Base-by-base conservation (phyloP, 1,140 invertebrate species). In the Lanistes nyassanus region DNA sequence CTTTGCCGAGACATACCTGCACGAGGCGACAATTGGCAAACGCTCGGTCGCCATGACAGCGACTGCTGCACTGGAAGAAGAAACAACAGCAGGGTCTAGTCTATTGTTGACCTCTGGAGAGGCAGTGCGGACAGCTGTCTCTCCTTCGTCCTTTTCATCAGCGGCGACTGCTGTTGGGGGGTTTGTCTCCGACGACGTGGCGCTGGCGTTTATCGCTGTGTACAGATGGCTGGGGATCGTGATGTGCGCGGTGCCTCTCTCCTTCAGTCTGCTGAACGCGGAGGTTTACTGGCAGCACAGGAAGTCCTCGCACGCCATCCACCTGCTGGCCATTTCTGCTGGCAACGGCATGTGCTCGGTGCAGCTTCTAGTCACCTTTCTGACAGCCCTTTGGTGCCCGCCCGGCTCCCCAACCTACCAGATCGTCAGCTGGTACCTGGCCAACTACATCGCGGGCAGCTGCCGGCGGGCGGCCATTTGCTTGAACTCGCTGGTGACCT, bases 401-500 rank as follows among this genome's bases (percentile, higher is more conserved):
- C 16, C 68, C 1, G 31, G n/a, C 11, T 11, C 53, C 0, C 36
- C 31, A 13, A 21, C 23, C 2, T 34, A 23, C 31, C 34, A 53
- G 68, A 9, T 58, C 16, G 53, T 71, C 26, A 55, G 51, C 7
- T 71, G 68, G 68, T 71, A 71, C 68, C 26, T 71, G 13, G 51
- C 51, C 51, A 71, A 34, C 21, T 71, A 58, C 53, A 34, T 58
- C 51, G 68, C 51, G 2, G 51, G 23, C 31, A 71, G 68, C 53
- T 55, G 5, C 21, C 51, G 68, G 0, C 68, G 53, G 3, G 68
- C 68, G 3, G 68, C 68, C 1, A 21, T 71, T 19, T 58, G 68
- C 9, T 29, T 71, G 3, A 71, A 71, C 68, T 47, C 51, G 6
- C 47, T 56, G 5, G 68, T 51, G 34, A 36, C 53, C 31, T 34